Percentiles rank a stretch among this genome's conserved stretches.
These are phyloP conservation scores for Aeoliscus strigatus DNA, from an alignment of 2,797 vertebrate genomes.

Conservation along the genomic window DNA sequence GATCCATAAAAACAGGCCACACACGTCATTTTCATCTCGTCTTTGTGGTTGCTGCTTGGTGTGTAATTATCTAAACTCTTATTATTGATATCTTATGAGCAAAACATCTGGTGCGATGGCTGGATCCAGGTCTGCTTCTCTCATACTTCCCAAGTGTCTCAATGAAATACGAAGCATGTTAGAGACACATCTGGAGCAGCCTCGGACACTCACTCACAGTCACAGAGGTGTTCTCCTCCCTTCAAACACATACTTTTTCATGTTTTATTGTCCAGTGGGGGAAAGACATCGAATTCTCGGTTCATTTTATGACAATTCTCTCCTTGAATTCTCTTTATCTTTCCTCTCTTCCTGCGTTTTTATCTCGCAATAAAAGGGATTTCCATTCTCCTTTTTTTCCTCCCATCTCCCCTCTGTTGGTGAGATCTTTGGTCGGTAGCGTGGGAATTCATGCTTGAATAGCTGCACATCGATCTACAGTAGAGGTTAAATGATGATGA, in stretches of 20 bases:
- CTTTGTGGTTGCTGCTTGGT: conserved; percentile 4
- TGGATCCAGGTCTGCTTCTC: conserved; percentile 35
- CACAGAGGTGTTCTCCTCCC: conserved; percentile 45
- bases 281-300: conserved; percentile 50
- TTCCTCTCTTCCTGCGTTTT: conserved; percentile 17
- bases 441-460: conserved; percentile 17
- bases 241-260: conserved; percentile 53
- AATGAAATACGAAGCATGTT: conserved; percentile 64
- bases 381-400: conserved; percentile 8
- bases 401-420: conserved; percentile 10
- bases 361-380: conserved; percentile 15
- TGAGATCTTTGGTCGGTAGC: conserved; percentile 5
- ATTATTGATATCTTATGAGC: conserved; percentile 31
- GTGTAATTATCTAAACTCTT: conserved; percentile 18
- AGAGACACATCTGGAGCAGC: conserved; percentile 64
- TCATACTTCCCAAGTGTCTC: conserved; percentile 51
- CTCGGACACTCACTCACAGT: conserved; percentile 36
- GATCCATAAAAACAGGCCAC: too few relatives aligned
- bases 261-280: conserved; percentile 63
- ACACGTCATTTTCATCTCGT: conserved; percentile 6
- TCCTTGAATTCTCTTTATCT: conserved; percentile 39
- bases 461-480: conserved; percentile 3
- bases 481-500: too few relatives aligned
- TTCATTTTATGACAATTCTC: conserved; percentile 51
- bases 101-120: conserved; percentile 43